Conservation (phyloP, 2,797 vertebrate species). For the Gobio occitaniae region DNA sequence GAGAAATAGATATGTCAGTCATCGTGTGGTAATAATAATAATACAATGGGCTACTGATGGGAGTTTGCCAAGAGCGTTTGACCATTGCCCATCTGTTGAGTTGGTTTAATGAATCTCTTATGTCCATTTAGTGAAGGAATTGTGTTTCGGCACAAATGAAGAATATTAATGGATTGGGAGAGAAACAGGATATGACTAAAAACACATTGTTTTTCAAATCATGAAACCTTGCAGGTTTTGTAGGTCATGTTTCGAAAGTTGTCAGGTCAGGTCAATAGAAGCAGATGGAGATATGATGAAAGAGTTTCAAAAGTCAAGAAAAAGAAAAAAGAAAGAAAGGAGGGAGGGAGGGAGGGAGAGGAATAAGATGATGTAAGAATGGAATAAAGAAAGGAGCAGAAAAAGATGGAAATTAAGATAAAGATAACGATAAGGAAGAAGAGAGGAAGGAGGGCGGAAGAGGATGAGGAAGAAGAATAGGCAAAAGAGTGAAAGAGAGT, state of each 20-base stretch:
- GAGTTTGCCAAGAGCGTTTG: conserved; percentile 54
- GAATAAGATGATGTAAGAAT: no score
- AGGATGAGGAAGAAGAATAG: neutral
- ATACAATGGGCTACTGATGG: conserved; percentile 53
- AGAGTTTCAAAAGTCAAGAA: neutral
- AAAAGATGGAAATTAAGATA: neutral
- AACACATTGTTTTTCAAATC: conserved; percentile 20
- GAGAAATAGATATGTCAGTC: conserved; percentile 58
- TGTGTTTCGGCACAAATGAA: conserved; percentile 11
- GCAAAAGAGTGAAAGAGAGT: neutral
- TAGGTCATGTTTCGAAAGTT: conserved; percentile 8
- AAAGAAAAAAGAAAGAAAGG: no score
- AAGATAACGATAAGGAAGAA: neutral
- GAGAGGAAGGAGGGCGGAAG: no score
- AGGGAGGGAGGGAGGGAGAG: neutral
- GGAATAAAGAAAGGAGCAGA: neutral
- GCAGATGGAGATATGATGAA: neutral
- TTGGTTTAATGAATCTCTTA: conserved; percentile 58
- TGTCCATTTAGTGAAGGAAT: conserved; percentile 44
- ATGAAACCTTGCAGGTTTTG: conserved; percentile 7
- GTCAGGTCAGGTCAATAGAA: neutral
- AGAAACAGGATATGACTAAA: neutral
- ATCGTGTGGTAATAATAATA: conserved; percentile 55
- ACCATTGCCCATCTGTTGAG: conserved; percentile 62
- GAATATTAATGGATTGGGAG: conserved; percentile 28